Base-by-base conservation (phyloP, 2,888 invertebrate species). In the Caenorhabditis panamensis region DNA sequence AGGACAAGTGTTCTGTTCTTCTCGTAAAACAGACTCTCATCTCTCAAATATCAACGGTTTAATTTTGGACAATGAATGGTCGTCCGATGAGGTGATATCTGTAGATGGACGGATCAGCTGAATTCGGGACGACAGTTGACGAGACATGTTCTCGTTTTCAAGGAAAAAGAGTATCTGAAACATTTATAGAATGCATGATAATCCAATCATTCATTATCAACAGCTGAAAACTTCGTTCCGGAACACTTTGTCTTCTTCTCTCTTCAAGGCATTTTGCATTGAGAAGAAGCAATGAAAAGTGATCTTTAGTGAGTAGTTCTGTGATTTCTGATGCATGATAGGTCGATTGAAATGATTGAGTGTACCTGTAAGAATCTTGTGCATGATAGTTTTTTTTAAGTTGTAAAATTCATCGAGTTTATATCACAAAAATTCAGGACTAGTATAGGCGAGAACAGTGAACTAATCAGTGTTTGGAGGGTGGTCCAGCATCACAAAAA, bases 1-100 rank as follows among this genome's bases (percentile, higher is more conserved):
- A 26, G n/a, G 36, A 51, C 24, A 36, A 53, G 28, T 54, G 54
- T 16, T 58, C 58, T 47, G n/a, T n/a, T n/a, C n/a, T n/a, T n/a
- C n/a, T n/a, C 41, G 47, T 68, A 59, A 71, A 59, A 61, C 54
- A 44, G 41, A 51, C 41, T 53, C 44, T 64, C 73, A 73, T 73
- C 73, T 64, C 64, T 73, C 73, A 73, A 64, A 64, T 64, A 72
- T 58, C 64, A 73, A 26, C 44, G 13, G 49, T 36, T n/a, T n/a
- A 26, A 54, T 53, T 54, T 59, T 2, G 44, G 56, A 47, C 36
- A 58, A 68, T 44, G 67, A 67, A 44, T 44, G 56, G 67, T 56
- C 56, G 47, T 31, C 31, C 47, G 26, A 31, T 24, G 36, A 36
- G 49, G 49, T 26, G 54, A 69, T 69, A 61, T 69, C 58, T 58